Conservation (phyloP, 2,113 vertebrate genomes). For the Erythrolamprus reginae region DNA sequence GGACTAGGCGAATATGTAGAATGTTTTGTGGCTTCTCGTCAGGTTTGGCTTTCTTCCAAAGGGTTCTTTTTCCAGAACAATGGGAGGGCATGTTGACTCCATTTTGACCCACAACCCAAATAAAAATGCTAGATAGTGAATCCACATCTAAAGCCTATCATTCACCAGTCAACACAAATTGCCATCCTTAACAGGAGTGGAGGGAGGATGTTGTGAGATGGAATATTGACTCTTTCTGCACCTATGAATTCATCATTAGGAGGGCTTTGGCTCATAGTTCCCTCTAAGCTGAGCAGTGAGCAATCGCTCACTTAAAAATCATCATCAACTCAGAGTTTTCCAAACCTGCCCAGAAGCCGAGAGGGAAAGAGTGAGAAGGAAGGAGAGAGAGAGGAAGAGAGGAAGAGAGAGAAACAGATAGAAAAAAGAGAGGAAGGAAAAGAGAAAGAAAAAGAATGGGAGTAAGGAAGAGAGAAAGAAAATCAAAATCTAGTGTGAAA, state of each 20-base stretch:
- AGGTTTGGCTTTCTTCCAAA: background rate
- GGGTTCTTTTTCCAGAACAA: background rate
- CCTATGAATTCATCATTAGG: background rate
- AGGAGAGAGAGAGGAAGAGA: too few species aligned
- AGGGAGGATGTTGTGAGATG: background rate
- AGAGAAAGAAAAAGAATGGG: too few species aligned
- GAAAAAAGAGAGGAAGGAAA: too few species aligned
- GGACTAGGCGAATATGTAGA: background rate
- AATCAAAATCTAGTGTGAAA: too few species aligned
- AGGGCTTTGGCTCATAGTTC: background rate
- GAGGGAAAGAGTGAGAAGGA: too few species aligned
- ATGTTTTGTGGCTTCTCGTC: background rate
- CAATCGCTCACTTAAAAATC: too few species aligned
- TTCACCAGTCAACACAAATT: background rate
- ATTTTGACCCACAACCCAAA: background rate
- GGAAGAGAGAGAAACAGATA: too few species aligned
- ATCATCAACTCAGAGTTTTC: too few species aligned
- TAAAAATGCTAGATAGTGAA: background rate
- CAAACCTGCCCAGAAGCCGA: too few species aligned
- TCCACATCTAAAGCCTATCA: background rate
- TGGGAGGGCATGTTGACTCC: background rate
- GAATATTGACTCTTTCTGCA: background rate
- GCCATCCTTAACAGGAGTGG: background rate
- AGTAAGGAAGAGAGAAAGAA: too few species aligned
- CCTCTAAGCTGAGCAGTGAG: too few species aligned